These are phyloP conservation scores for Luidia sarsii DNA, from an alignment of 53 echinoderm and acorn worm genomes.

Conservation along the genomic window DNA sequence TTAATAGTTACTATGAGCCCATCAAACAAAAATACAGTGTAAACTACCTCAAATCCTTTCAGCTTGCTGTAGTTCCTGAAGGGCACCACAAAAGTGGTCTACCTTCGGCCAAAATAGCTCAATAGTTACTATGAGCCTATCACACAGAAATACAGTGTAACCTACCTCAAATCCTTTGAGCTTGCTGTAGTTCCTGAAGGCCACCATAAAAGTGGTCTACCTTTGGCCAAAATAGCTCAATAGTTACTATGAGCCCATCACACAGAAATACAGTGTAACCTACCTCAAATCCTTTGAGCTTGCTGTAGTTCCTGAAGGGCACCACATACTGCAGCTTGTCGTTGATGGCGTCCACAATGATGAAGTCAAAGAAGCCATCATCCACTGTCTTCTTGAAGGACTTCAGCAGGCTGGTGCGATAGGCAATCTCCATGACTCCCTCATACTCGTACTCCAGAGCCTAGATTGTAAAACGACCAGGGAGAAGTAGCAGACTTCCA, in stretches of 20 bases:
- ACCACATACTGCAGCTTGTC: slow-evolving; percentile 88
- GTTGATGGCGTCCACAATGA: slow-evolving; percentile 97
- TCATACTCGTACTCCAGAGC: slow-evolving; percentile 94
- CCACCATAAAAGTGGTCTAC: no score
- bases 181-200: slow-evolving; percentile 90
- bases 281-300: slow-evolving; percentile 94
- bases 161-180: slow-evolving; percentile 94
- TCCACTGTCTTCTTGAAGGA: slow-evolving; percentile 99
- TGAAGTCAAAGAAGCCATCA: slow-evolving; percentile 96
- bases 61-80: slow-evolving; percentile 90
- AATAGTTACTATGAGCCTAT: not conserved
- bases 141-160: not conserved
- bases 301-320: slow-evolving; percentile 91
- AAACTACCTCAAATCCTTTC: slow-evolving; percentile 91
- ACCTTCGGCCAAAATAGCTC: no score
- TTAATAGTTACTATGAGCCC: not conserved
- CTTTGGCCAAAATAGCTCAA: no score
- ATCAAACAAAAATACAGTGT: not conserved
- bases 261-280: not conserved
- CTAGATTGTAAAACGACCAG: slow-evolving; percentile 76
- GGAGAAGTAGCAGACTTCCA: slow-evolving; percentile 80
- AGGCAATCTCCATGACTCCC: slow-evolving; percentile 90
- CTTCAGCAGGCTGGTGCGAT: slow-evolving; percentile 90
- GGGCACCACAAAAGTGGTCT: no score
- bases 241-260: not conserved